These are phyloP conservation scores for Orthonevra nobilis DNA, from an alignment of 2,888 invertebrate species.

Conservation along the genomic window DNA sequence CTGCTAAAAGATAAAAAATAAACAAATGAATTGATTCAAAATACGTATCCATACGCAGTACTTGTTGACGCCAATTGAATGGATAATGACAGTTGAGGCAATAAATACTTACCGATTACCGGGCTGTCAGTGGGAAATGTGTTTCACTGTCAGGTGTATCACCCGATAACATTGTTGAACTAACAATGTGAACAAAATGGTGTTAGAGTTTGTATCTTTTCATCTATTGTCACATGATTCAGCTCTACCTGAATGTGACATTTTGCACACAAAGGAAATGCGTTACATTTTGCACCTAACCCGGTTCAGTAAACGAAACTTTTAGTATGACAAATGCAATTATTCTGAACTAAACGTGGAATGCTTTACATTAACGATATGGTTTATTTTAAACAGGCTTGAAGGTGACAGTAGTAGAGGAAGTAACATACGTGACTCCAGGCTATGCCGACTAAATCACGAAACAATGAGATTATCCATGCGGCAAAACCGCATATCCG, in stretches of 20 bases:
- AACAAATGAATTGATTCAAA: slow-evolving; percentile 11
- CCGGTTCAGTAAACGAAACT: too few relatives aligned
- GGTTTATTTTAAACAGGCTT: too few relatives aligned
- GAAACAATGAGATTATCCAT: not conserved
- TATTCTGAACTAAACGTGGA: not conserved
- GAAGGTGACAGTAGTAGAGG: too few relatives aligned
- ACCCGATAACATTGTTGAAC: slow-evolving; percentile 5
- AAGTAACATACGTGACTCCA: slow-evolving; percentile 1
- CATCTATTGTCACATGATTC: not conserved
- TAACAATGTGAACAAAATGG: not conserved
- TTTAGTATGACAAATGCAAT: too few relatives aligned
- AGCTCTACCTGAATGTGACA: too few relatives aligned
- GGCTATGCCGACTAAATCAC: slow-evolving; percentile 3
- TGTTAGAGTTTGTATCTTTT: not conserved
- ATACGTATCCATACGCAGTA: slow-evolving; percentile 16
- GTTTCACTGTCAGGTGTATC: slow-evolving; percentile 4
- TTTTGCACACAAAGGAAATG: too few relatives aligned
- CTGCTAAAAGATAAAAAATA: not conserved
- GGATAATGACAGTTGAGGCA: slow-evolving; percentile 11
- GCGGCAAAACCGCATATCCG: not conserved
- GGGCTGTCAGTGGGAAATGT: slow-evolving; percentile 1
- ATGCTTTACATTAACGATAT: not conserved
- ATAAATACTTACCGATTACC: not conserved
- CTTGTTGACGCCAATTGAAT: slow-evolving; percentile 25
- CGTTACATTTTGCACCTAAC: too few relatives aligned